phyloP scores from a whole-genome alignment of 64 coral and sea anemone species.

The Acropora yongei region DNA sequence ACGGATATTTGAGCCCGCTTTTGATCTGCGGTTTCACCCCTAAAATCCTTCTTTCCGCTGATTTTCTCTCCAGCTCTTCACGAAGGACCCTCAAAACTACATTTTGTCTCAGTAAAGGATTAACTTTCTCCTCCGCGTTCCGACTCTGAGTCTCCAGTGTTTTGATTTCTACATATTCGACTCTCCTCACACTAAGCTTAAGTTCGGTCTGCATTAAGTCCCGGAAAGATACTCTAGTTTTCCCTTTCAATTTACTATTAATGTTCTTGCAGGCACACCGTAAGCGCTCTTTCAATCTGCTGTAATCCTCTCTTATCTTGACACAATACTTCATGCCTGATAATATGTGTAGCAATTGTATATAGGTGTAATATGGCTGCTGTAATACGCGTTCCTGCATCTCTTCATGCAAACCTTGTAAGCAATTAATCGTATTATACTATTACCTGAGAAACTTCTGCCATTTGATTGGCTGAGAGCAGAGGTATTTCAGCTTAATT shows the following conservation, averaged over 20 bases:
- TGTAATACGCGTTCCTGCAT: too few species aligned
- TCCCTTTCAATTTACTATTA: slow-evolving; percentile 47
- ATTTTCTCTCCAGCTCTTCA: slow-evolving; percentile 8
- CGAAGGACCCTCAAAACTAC: not conserved
- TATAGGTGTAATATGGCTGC: too few species aligned
- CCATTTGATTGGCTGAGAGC: too few species aligned
- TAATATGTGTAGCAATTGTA: too few species aligned
- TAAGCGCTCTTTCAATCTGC: slow-evolving; percentile 32
- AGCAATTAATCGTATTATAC: not conserved
- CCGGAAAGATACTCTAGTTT: slow-evolving; percentile 16
- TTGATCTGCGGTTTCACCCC: too few species aligned
- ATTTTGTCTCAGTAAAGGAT: slow-evolving; percentile 9
- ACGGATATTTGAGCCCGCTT: too few species aligned
- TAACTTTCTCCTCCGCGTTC: not conserved
- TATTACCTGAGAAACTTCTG: too few species aligned
- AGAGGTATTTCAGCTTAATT: too few species aligned
- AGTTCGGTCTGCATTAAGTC: slow-evolving; percentile 7
- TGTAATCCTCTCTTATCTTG: slow-evolving; percentile 30
- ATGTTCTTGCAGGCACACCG: slow-evolving; percentile 20
- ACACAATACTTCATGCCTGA: not conserved
- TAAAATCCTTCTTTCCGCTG: not conserved
- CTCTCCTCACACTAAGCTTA: not conserved
- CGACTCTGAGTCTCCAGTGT: slow-evolving; percentile 12
- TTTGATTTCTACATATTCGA: slow-evolving; percentile 41
- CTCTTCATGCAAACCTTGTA: not conserved